These are phyloP conservation scores for Psittacula cyanocephala DNA, from an alignment of 2,113 vertebrate species.

Conservation along the genomic window DNA sequence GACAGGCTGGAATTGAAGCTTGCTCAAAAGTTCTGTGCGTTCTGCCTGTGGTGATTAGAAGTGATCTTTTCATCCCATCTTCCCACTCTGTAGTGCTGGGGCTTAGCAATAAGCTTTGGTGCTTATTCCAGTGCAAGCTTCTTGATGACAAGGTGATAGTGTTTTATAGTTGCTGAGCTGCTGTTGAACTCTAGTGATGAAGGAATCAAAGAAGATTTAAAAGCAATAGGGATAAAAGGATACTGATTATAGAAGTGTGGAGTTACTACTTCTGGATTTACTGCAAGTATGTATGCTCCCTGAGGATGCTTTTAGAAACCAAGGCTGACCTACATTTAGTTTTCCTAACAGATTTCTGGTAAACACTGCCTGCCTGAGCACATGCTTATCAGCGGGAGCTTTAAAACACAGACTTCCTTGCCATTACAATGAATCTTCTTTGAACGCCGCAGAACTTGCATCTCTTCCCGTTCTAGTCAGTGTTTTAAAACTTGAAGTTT, in stretches of 20 bases:
- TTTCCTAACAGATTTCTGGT: not conserved
- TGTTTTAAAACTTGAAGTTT: not conserved
- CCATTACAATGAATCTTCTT: not conserved
- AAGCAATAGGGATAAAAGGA: not conserved
- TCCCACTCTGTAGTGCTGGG: not conserved
- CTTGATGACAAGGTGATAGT: not conserved
- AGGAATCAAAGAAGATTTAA: not conserved
- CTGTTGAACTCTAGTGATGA: not conserved
- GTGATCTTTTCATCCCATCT: not conserved
- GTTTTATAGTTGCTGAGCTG: not conserved
- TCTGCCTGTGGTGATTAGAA: not conserved
- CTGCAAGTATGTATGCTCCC: not conserved
- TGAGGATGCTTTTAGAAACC: not conserved
- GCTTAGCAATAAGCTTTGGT: not conserved
- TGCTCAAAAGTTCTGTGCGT: not conserved
- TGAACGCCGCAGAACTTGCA: not conserved
- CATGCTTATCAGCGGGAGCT: fast-evolving
- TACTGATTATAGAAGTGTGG: not conserved
- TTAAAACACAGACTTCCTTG: not conserved
- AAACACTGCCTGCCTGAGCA: not conserved
- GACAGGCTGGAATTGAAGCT: not conserved
- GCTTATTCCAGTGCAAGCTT: not conserved
- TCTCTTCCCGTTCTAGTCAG: not conserved
- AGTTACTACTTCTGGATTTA: not conserved
- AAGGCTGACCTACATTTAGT: not conserved